phyloP scores from a whole-genome alignment of 2,888 invertebrate genomes.

The Cryptosula pallasiana region DNA sequence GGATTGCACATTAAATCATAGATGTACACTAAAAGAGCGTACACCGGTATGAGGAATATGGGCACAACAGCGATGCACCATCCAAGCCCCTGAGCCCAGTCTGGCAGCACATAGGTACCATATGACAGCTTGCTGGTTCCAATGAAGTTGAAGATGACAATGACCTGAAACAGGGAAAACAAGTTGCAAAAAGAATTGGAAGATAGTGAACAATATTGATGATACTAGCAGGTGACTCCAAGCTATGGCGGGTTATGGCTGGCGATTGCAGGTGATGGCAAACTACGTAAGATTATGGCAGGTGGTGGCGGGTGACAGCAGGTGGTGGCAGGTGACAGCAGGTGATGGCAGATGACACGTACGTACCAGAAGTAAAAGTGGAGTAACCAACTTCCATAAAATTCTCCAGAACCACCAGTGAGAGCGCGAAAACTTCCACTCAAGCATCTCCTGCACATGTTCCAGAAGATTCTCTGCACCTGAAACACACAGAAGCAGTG shows the following conservation, averaged over 20 bases:
- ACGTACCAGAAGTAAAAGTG: slow-evolving; percentile 24
- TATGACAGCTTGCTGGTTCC: neutral
- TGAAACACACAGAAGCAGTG: neutral
- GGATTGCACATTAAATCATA: neutral
- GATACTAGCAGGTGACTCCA: no score
- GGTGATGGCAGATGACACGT: no score
- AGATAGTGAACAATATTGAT: no score
- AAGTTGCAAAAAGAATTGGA: neutral
- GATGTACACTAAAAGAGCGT: neutral
- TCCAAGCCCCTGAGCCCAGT: slow-evolving; percentile 15
- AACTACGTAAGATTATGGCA: no score
- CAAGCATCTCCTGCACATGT: slow-evolving; percentile 20
- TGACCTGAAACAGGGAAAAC: neutral
- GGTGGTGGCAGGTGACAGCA: no score
- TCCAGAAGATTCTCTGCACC: slow-evolving; percentile 24
- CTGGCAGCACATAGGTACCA: slow-evolving; percentile 20
- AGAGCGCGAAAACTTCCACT: neutral
- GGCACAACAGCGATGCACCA: slow-evolving; percentile 13
- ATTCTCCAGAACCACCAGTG: slow-evolving; percentile 27
- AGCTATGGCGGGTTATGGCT: no score
- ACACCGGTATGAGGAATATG: neutral
- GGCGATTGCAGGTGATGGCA: no score
- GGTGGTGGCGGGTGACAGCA: no score
- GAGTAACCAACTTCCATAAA: slow-evolving; percentile 24
- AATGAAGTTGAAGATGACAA: slow-evolving; percentile 21